Conservation (phyloP, 2,797 vertebrate species). For the Sorex maritimensis region DNA sequence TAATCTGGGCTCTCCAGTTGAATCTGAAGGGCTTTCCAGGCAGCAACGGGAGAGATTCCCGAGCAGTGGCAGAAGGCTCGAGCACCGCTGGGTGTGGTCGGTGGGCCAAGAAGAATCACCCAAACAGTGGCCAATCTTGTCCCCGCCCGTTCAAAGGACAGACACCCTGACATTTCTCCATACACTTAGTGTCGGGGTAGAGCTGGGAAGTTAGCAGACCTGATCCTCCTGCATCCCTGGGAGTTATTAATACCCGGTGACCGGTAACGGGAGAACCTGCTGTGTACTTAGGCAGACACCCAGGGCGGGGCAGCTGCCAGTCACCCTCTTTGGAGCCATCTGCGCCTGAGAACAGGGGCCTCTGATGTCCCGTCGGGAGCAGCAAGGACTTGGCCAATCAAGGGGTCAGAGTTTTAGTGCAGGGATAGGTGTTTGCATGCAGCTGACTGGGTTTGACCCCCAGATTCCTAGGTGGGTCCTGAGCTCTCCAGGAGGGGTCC, state of each 20-base stretch:
- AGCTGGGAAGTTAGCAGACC: conserved; percentile 51
- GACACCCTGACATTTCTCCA: conserved; percentile 60
- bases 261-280: conserved; percentile 75
- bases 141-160: conserved; percentile 34
- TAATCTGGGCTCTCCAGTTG: no score
- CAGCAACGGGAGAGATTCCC: no score
- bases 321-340: conserved; percentile 74
- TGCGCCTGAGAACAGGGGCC: conserved; percentile 70
- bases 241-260: conserved; percentile 76
- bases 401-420: conserved; percentile 37
- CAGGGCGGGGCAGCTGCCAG: conserved; percentile 83
- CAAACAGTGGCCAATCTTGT: conserved; percentile 31
- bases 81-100: no score
- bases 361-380: conserved; percentile 66
- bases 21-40: no score
- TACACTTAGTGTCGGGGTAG: conserved; percentile 9
- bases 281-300: conserved; percentile 84
- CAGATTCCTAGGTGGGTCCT: no score
- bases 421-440: no score
- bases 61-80: no score
- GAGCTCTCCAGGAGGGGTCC: no score
- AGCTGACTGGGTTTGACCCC: no score
- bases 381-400: conserved; percentile 73
- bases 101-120: no score
- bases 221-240: conserved; percentile 57